A percentile compares a stretch with the other conserved stretches of the same genome.
Evolutionary conservation across 2,113 vertebrate species (phyloP).

Genomic region (Sceloporus tristichus): DNA sequence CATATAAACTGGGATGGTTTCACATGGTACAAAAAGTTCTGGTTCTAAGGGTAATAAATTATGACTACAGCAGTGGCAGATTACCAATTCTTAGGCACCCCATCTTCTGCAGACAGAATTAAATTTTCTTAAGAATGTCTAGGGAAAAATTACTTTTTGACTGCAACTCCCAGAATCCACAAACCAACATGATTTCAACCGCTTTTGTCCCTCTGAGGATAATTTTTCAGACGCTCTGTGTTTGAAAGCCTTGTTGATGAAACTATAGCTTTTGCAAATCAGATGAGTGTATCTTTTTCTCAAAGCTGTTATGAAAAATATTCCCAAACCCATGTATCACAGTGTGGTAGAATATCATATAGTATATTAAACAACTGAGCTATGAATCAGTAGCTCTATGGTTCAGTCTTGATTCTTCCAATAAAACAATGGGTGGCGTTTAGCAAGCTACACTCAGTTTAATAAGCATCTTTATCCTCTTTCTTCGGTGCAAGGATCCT

Average conservation of each 20-base stretch:
- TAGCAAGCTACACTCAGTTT: not conserved
- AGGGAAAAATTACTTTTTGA: not conserved
- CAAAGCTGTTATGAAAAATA: not conserved
- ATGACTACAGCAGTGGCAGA: not conserved
- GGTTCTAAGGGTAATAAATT: not conserved
- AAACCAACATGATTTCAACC: no score
- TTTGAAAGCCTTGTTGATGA: not conserved
- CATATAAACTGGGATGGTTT: not conserved
- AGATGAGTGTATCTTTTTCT: not conserved
- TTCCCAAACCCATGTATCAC: not conserved
- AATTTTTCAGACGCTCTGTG: no score
- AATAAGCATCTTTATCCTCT: not conserved
- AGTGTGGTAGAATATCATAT: not conserved
- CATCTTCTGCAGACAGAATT: not conserved
- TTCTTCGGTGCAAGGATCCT: not conserved
- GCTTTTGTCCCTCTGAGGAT: no score
- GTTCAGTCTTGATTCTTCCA: not conserved
- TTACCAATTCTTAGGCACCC: not conserved
- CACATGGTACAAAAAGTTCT: not conserved
- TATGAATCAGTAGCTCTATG: not conserved
- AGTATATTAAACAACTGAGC: not conserved
- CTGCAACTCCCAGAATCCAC: no score
- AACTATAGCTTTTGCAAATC: not conserved
- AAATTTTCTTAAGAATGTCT: not conserved
- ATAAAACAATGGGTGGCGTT: not conserved